Conservation (phyloP, 2,797 vertebrate genomes). For the Malurus leucopterus region DNA sequence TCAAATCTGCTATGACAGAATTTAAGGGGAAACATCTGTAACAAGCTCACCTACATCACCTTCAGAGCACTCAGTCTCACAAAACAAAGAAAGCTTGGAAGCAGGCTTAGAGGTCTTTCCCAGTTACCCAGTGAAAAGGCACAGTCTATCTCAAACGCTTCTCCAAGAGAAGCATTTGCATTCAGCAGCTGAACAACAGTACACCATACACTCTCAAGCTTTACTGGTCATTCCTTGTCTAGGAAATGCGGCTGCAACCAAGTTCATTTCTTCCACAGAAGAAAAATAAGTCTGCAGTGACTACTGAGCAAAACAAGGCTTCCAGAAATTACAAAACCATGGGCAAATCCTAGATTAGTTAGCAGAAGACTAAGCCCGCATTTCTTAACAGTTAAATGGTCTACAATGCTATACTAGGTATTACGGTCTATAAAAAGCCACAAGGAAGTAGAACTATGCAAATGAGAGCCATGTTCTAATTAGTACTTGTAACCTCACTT, state of each 20-base stretch:
- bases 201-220: background rate
- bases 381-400: background rate
- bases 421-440: background rate
- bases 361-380: background rate
- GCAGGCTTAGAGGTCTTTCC: background rate
- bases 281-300: background rate
- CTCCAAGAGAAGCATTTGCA: background rate
- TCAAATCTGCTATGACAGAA: background rate
- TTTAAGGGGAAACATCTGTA: conserved; percentile 26
- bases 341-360: background rate
- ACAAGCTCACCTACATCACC: background rate
- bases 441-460: background rate
- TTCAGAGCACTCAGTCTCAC: background rate
- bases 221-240: background rate
- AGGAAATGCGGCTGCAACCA: background rate
- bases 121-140: background rate
- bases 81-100: background rate
- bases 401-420: background rate
- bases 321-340: background rate
- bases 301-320: background rate
- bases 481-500: background rate
- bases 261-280: background rate
- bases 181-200: background rate
- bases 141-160: background rate
- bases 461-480: background rate